These are phyloP conservation scores for Anniella stebbinsi DNA, from an alignment of 2,797 vertebrate species.

Conservation along the genomic window DNA sequence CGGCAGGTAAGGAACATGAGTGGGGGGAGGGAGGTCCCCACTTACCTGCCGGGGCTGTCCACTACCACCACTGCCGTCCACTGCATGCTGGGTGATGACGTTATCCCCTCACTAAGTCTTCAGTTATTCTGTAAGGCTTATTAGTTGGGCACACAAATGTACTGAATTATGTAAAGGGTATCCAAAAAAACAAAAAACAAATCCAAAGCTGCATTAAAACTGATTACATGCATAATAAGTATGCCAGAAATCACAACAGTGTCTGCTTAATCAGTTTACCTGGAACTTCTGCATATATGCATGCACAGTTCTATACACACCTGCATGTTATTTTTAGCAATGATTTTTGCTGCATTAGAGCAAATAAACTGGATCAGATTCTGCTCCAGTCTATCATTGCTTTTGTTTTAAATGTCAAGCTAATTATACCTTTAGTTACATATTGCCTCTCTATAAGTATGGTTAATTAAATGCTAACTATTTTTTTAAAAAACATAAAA, in stretches of 20 bases:
- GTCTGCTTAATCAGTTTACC: conserved; percentile 8
- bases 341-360: neutral
- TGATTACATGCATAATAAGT: conserved; percentile 12
- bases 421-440: conserved; percentile 48
- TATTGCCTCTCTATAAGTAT: conserved; percentile 56
- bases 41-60: too few species aligned
- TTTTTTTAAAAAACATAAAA: neutral
- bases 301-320: conserved; percentile 4
- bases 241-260: conserved; percentile 12
- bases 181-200: neutral
- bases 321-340: conserved; percentile 47
- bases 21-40: too few species aligned
- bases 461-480: neutral
- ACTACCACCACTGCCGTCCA: too few species aligned
- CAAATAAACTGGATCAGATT: conserved; percentile 27
- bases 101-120: conserved; percentile 7
- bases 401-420: conserved; percentile 38
- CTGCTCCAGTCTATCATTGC: conserved; percentile 45
- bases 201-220: conserved; percentile 15
- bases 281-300: conserved; percentile 22
- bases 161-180: neutral
- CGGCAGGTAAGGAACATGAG: too few species aligned
- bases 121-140: conserved; percentile 21
- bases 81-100: too few species aligned
- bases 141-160: conserved; percentile 22